Evolutionary conservation across 1,140 invertebrate species (phyloP), one percentile per base, ranked within the genome.

Genomic region (Telenomus remus): DNA sequence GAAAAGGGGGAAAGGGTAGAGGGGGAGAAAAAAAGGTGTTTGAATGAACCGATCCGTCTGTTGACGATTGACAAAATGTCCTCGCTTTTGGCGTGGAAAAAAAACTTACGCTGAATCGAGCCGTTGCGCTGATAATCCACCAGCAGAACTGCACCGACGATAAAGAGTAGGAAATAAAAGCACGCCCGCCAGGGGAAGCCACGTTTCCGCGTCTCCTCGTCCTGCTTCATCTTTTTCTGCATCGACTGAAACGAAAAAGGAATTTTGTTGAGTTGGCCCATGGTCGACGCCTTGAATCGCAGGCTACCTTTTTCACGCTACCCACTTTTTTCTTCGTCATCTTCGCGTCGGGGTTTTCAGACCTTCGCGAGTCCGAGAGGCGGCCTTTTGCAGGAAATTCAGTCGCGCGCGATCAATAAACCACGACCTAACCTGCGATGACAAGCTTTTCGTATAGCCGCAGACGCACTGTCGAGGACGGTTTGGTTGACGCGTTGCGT

Each of bases 101-200:
- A 27, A 27, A 27, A 63, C 60, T 79, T 80, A 89, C 88, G 82
- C 77, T 87, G 79, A 43, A 88, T 82, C 13, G 83, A 84, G 11
- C 84, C 86, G 63, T 89, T 82, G 47, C 82, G 85, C 2, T 83
- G 81, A 49, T 78, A 81, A 63, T 89, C 88, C 63, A 83, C 86
- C 12, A 82, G 68, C 56, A 89, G 33, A 12, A 88, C 56, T 39
- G 75, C 78, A 49, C 80, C 78, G 55, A 86, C 82, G 39, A 86
- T 48, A 16, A 89, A 19, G 15, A 89, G 34, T 5, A 89, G 44
- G 48, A 86, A 66, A 48, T 88, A 69, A 61, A 82, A 83, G 46
- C 82, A 81, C 27, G 73, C 82, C 64, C 80, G 84, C 87, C 87
- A 88, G 8, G 86, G 86, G 61, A 88, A 89, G 47, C 81, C 60